These are phyloP conservation scores for Hypercompe scribonia DNA, from an alignment of 2,888 invertebrate species.

Conservation along the genomic window DNA sequence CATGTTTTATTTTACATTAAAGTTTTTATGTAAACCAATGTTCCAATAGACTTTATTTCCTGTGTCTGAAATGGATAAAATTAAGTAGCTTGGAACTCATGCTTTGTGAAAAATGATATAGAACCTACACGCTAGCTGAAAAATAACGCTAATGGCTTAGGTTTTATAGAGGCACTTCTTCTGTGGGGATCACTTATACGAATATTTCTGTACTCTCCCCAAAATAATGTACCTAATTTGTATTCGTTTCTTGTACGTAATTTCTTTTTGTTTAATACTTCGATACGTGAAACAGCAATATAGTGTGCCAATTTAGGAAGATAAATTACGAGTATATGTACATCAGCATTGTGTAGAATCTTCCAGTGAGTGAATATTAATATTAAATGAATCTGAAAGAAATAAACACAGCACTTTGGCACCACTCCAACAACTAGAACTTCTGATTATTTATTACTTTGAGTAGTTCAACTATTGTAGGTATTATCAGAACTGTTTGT, in stretches of 20 bases:
- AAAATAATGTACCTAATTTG: neutral
- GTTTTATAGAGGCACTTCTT: neutral
- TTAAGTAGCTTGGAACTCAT: neutral
- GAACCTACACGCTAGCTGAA: neutral
- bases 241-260: neutral
- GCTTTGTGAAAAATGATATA: neutral
- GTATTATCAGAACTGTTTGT: slow-evolving; percentile 30
- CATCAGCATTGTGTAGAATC: slow-evolving; percentile 5
- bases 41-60: too few species aligned
- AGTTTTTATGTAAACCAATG: too few species aligned
- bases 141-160: neutral
- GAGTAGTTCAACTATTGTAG: slow-evolving; percentile 25
- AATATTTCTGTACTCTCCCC: neutral
- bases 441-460: slow-evolving; percentile 39
- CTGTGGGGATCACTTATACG: neutral
- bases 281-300: slow-evolving; percentile 1
- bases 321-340: slow-evolving; percentile 6
- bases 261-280: slow-evolving; percentile 2
- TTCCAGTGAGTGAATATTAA: slow-evolving; percentile 24
- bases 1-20: too few species aligned
- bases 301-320: slow-evolving; percentile 2
- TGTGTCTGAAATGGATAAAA: neutral
- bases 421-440: slow-evolving; percentile 37
- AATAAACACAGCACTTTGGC: slow-evolving; percentile 38
- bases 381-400: slow-evolving; percentile 33